Conservation (phyloP, 2,888 invertebrate genomes). For the Ochlodes sylvanus region DNA sequence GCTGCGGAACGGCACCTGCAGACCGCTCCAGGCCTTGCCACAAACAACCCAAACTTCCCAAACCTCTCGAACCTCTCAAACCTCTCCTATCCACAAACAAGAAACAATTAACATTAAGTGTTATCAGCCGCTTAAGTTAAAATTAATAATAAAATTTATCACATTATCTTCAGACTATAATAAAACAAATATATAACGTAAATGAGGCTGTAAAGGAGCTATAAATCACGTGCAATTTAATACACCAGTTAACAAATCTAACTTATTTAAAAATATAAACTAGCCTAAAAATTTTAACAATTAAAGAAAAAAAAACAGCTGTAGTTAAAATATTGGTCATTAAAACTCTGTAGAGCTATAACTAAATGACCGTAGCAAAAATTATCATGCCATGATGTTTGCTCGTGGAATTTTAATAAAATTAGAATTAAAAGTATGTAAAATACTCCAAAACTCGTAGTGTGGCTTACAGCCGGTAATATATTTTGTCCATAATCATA, state of each 20-base stretch:
- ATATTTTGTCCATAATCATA: constrained; percentile 62
- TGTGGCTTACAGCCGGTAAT: constrained; percentile 73
- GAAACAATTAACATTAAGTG: constrained; percentile 45
- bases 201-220: constrained; percentile 79
- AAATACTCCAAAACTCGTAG: constrained; percentile 82
- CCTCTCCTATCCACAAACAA: constrained; percentile 22
- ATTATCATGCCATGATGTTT: constrained; percentile 82
- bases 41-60: too few species aligned
- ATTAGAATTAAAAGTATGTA: constrained; percentile 79
- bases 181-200: constrained; percentile 67
- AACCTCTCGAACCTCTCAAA: neutral
- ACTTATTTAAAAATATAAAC: constrained; percentile 83
- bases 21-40: constrained; percentile 9
- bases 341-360: constrained; percentile 83
- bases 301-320: constrained; percentile 72
- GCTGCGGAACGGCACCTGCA: constrained; percentile 5
- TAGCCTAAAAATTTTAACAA: constrained; percentile 85
- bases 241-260: constrained; percentile 85
- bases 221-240: constrained; percentile 77
- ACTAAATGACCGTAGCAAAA: constrained; percentile 77
- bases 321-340: constrained; percentile 81
- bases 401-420: constrained; percentile 70
- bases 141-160: constrained; percentile 77
- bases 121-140: constrained; percentile 57
- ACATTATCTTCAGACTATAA: constrained; percentile 81